A percentile compares a stretch with the other conserved stretches of the same genome.
phyloP scores from a whole-genome alignment of 2,888 invertebrate species.

The Cenopis cana region DNA sequence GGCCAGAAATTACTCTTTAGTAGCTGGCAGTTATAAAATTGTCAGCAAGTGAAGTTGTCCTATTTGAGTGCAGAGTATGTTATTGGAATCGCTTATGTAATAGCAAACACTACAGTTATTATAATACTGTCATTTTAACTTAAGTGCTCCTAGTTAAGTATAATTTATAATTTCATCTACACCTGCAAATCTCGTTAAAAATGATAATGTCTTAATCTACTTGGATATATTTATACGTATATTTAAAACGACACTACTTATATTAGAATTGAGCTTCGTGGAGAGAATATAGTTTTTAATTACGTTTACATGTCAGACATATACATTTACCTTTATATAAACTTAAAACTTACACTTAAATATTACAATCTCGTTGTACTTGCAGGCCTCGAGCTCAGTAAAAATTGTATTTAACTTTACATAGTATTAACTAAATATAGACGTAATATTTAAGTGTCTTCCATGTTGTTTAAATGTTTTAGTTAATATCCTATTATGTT shows the following conservation, averaged over 20 bases:
- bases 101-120: too few relatives aligned
- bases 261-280: neutral
- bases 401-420: neutral
- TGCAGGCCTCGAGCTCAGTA: neutral
- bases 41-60: too few relatives aligned
- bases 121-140: too few relatives aligned
- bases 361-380: neutral
- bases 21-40: too few relatives aligned
- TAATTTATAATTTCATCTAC: too few relatives aligned
- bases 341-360: conserved; percentile 9
- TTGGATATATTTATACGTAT: too few relatives aligned
- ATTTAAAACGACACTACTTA: neutral
- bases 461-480: conserved; percentile 3
- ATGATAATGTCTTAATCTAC: too few relatives aligned
- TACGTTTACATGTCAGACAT: neutral
- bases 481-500: neutral
- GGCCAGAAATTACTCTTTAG: too few relatives aligned
- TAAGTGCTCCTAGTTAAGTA: too few relatives aligned
- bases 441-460: conserved; percentile 16
- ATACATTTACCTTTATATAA: neutral
- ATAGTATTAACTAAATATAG: conserved; percentile 6
- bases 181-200: too few relatives aligned
- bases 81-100: too few relatives aligned
- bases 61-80: too few relatives aligned
- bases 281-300: conserved; percentile 1